Evolutionary conservation across 1,140 invertebrate genomes (phyloP), one percentile per base, ranked within the genome.

Genomic region (Zelostemma sp.): DNA sequence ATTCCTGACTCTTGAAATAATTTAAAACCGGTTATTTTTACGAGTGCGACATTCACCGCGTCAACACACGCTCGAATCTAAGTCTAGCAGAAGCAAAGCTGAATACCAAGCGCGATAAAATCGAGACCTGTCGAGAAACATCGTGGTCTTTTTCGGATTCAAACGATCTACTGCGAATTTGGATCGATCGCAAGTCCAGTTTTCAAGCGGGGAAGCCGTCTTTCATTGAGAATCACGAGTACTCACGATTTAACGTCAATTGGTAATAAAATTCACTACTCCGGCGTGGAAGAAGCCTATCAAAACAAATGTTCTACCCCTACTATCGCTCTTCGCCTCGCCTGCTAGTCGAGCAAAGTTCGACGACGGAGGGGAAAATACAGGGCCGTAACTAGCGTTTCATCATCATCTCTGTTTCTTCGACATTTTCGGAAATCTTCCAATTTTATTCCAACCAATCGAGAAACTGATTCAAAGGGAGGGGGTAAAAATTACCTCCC

Each of bases 401-500:
- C 18, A 50, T 15, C 40, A 41, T 14, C 40, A 41, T 14, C 2
- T 38, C n/a, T 38, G 9, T 38, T 38, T n/a, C 35, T n/a, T n/a
- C n/a, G n/a, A n/a, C n/a, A n/a, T n/a, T n/a, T 25, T 25, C 21
- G 1, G 47, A 25, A 46, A 35, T 9, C 15, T 12, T 25, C 46
- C 6, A 25, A 25, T 25, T 25, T 25, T 25, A n/a, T n/a, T n/a
- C n/a, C n/a, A n/a, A n/a, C n/a, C n/a, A n/a, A n/a, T n/a, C n/a
- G n/a, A n/a, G n/a, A n/a, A n/a, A n/a, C n/a, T n/a, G n/a, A n/a
- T n/a, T n/a, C n/a, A n/a, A n/a, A n/a, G n/a, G 21, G 21, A 25
- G 21, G 3, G 18, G 12, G 28, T 21, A 45, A 43, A 9, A 53
- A 19, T 35, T 57, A 83, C 84, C 84, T 80, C 55, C 84, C 84